Evolutionary conservation across 1,140 invertebrate species (phyloP).

Genomic region (Sogatella furcifera): DNA sequence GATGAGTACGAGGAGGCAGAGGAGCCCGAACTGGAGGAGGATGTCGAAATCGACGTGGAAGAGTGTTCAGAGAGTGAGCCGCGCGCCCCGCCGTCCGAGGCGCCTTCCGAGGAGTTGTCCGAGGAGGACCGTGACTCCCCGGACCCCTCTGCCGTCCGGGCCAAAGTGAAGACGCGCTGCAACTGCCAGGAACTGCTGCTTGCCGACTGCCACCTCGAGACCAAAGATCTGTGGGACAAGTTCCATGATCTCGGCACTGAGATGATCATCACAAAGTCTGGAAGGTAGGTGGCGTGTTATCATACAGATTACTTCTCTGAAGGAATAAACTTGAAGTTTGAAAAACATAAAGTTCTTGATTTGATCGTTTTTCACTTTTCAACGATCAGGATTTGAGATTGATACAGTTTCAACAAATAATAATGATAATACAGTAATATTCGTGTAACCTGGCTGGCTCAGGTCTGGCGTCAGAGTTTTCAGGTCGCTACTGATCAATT

Average conservation of each 20-base stretch:
- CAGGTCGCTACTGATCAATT: too few relatives aligned
- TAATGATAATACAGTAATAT: too few relatives aligned
- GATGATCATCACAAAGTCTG: constrained; percentile 99
- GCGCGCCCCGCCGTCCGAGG: constrained; percentile 8
- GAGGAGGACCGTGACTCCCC: constrained; percentile 17
- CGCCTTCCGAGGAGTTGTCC: constrained; percentile 5
- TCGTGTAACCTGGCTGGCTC: too few relatives aligned
- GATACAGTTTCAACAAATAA: too few relatives aligned
- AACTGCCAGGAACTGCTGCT: constrained; percentile 41
- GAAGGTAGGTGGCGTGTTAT: constrained; percentile 40
- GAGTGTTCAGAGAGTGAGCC: constrained; percentile 32
- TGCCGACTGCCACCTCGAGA: constrained; percentile 48
- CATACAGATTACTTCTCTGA: too few relatives aligned
- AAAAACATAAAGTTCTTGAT: too few relatives aligned
- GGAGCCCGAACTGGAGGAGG: constrained; percentile 24
- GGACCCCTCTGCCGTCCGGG: constrained; percentile 4
- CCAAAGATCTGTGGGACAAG: constrained; percentile 79
- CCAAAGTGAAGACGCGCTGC: constrained; percentile 31
- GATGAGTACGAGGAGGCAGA: neutral
- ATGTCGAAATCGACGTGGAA: constrained; percentile 35
- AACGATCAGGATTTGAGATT: too few relatives aligned
- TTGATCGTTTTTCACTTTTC: too few relatives aligned
- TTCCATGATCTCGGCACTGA: constrained; percentile 94
- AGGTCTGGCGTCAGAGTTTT: too few relatives aligned
- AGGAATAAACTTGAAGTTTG: too few relatives aligned